A percentile compares a stretch with the other conserved stretches of the same genome.
Evolutionary conservation across 2,113 vertebrate species (phyloP).

Genomic region (Alouatta palliata): DNA sequence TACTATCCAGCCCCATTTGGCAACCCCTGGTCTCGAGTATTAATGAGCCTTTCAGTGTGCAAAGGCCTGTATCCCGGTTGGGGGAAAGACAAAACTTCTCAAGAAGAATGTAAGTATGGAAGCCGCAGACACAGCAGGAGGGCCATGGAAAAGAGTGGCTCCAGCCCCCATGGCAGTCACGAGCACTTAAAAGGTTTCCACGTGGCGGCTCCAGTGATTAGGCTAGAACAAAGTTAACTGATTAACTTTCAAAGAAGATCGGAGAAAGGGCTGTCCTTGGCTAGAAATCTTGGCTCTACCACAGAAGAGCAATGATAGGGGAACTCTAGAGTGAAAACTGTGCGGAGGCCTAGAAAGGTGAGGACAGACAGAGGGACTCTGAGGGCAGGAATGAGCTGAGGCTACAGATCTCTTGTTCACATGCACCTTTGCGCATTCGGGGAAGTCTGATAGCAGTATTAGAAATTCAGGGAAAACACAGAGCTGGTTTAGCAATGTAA

Average conservation of each 20-base stretch:
- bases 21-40: background rate
- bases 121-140: background rate
- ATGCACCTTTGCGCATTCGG: background rate
- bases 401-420: background rate
- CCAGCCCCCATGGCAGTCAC: background rate
- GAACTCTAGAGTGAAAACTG: background rate
- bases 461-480: background rate
- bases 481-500: background rate
- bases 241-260: background rate
- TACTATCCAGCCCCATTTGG: background rate
- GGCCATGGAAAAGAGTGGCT: background rate
- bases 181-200: background rate
- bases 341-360: background rate
- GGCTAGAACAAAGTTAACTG: background rate
- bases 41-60: background rate
- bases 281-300: background rate
- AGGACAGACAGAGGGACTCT: background rate
- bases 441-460: background rate
- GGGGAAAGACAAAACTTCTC: background rate
- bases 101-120: background rate
- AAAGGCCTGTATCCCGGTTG: background rate
- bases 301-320: background rate
- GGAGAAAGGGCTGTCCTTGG: background rate
- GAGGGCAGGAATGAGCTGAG: background rate
- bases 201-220: background rate